These are phyloP conservation scores for Anguilla marmorata DNA, from an alignment of 2,797 vertebrate species.

Conservation along the genomic window DNA sequence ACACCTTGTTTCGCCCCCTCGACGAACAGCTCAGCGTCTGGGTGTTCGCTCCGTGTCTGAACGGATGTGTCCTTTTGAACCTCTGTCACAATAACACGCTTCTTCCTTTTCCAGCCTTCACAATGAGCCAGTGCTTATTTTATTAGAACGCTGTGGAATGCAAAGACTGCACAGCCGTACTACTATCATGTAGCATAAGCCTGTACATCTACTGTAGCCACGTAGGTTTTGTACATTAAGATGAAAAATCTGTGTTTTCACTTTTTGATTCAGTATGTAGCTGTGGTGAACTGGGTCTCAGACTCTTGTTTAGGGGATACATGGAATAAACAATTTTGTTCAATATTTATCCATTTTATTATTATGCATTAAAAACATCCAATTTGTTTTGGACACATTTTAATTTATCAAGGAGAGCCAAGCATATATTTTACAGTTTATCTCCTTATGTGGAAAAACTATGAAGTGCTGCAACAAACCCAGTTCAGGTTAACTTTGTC, in stretches of 20 bases:
- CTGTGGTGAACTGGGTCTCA: neutral
- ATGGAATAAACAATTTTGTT: neutral
- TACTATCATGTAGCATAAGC: neutral
- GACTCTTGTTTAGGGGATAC: neutral
- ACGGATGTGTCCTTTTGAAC: constrained; percentile 7
- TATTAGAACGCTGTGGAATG: neutral
- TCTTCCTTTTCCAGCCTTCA: neutral
- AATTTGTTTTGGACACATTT: neutral
- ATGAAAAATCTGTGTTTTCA: neutral
- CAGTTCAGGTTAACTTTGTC: neutral
- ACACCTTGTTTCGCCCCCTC: neutral
- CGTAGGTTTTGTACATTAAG: neutral
- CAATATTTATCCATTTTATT: neutral
- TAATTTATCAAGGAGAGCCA: neutral
- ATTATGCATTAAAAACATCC: neutral
- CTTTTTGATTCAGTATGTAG: neutral
- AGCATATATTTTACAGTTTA: neutral
- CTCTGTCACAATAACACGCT: neutral
- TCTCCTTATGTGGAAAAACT: neutral
- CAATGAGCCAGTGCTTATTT: neutral
- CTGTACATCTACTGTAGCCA: neutral
- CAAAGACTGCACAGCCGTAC: neutral
- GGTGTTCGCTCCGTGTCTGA: neutral
- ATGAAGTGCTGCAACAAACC: neutral
- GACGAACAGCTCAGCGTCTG: constrained; percentile 5